phyloP scores from a whole-genome alignment of 2,888 invertebrate genomes.

The Polyploca ridens region DNA sequence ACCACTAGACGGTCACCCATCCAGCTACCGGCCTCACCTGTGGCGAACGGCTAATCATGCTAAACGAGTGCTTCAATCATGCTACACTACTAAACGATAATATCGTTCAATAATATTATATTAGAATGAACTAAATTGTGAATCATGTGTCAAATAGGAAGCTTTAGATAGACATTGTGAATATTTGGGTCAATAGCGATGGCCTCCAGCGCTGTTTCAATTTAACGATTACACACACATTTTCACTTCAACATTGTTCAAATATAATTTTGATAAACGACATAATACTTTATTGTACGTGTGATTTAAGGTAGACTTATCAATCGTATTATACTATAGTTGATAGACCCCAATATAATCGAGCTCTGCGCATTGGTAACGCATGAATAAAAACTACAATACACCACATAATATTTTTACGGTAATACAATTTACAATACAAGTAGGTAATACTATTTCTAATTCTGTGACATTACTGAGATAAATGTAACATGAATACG shows the following conservation, averaged over 20 bases:
- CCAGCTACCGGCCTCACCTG: no score
- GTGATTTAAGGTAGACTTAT: neutral
- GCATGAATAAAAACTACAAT: no score
- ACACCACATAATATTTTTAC: no score
- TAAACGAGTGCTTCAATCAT: no score
- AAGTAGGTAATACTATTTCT: no score
- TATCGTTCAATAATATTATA: neutral
- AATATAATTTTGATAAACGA: neutral
- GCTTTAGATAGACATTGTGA: conserved; percentile 42
- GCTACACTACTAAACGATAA: neutral
- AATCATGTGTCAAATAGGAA: conserved; percentile 39
- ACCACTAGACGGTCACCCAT: no score
- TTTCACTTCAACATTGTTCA: neutral
- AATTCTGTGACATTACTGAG: no score
- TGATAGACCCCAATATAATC: no score
- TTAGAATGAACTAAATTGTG: conserved; percentile 1
- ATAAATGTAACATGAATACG: neutral
- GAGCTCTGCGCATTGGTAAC: no score
- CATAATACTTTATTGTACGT: neutral
- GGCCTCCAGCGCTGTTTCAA: conserved; percentile 52
- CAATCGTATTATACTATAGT: no score
- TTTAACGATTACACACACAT: conserved; percentile 25
- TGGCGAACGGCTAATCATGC: no score
- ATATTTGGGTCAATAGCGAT: conserved; percentile 69
- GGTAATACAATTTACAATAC: no score